Evolutionary conservation across 2,797 vertebrate genomes (phyloP).

Genomic region (Phoeniculus purpureus): DNA sequence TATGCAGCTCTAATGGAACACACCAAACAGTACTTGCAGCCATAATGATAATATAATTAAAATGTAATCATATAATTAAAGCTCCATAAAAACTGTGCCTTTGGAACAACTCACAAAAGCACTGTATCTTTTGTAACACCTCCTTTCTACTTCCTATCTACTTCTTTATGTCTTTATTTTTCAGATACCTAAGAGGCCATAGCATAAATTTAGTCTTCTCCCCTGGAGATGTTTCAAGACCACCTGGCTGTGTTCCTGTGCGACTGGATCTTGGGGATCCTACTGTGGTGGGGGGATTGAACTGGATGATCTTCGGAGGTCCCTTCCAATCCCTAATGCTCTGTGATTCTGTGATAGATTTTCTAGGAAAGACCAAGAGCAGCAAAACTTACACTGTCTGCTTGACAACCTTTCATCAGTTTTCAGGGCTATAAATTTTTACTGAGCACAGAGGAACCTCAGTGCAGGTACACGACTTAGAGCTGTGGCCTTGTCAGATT

Average conservation of each 20-base stretch:
- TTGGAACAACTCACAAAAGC: conserved; percentile 47
- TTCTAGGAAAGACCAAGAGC: background rate
- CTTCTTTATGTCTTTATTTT: background rate
- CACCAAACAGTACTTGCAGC: conserved; percentile 63
- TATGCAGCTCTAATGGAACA: conserved; percentile 72
- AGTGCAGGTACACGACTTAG: background rate
- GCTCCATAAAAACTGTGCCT: conserved; percentile 59
- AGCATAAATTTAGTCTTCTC: background rate
- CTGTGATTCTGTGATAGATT: background rate
- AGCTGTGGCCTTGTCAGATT: background rate
- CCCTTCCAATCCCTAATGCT: too few relatives aligned
- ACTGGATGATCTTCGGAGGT: too few relatives aligned
- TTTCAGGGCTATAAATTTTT: background rate
- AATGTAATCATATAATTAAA: conserved; percentile 68
- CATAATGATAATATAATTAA: conserved; percentile 73
- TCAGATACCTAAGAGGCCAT: background rate
- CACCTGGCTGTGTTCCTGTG: too few relatives aligned
- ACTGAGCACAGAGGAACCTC: background rate
- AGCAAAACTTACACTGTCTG: background rate
- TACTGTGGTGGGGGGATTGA: too few relatives aligned
- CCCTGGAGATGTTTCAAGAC: too few relatives aligned
- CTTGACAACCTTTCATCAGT: background rate
- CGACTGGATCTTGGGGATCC: too few relatives aligned
- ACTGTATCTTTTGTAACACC: background rate
- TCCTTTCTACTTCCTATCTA: background rate